Conservation (phyloP, 2,113 vertebrate species). For the Turdus rufiventris region DNA sequence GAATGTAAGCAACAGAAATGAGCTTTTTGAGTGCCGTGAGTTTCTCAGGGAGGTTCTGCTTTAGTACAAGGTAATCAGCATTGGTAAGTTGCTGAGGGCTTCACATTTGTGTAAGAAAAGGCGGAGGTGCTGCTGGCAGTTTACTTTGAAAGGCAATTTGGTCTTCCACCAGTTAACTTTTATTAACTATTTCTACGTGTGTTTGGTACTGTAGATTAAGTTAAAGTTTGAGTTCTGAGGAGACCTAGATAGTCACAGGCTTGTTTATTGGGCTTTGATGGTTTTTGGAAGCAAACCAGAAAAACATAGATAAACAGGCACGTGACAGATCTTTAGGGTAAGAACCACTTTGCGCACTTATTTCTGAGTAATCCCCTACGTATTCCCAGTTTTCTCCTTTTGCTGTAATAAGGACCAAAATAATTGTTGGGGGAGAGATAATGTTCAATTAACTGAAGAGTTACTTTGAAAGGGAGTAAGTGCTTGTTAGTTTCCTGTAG, state of each 20-base stretch:
- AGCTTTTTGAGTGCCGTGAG: fast-evolving
- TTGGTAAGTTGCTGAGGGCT: not conserved
- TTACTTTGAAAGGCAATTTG: not conserved
- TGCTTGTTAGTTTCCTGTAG: not conserved
- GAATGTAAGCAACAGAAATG: not conserved
- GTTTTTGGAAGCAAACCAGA: not conserved
- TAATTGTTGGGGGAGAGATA: not conserved
- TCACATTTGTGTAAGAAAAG: fast-evolving
- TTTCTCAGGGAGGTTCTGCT: not conserved
- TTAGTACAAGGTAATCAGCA: not conserved
- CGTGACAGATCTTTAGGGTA: not conserved
- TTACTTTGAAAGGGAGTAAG: not conserved
- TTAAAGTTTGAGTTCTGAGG: not conserved
- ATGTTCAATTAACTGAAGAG: not conserved
- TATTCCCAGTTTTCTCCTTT: not conserved
- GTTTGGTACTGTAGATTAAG: not conserved
- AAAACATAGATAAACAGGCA: not conserved
- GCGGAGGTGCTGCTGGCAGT: not conserved
- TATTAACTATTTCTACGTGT: not conserved
- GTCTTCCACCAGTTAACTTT: not conserved
- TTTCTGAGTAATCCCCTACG: not conserved
- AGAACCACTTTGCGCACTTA: not conserved
- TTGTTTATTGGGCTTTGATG: not conserved
- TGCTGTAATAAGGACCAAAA: not conserved
- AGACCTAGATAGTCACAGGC: not conserved